These are phyloP conservation scores for Alloscopus bannaensis DNA, from an alignment of 2,888 invertebrate genomes.

Conservation along the genomic window DNA sequence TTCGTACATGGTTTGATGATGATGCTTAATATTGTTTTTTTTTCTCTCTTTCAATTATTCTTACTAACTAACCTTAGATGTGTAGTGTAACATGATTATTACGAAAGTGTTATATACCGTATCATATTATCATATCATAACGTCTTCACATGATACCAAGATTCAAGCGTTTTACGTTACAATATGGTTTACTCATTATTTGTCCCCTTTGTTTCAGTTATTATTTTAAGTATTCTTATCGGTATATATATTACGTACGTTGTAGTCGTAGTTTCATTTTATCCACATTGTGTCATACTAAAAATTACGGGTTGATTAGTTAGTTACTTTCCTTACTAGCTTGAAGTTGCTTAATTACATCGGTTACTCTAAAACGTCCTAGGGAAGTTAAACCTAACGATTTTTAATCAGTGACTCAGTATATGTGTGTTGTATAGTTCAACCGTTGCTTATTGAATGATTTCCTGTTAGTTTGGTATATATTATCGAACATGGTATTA, in stretches of 20 bases:
- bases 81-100: conserved; percentile 34
- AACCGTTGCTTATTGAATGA: conserved; percentile 34
- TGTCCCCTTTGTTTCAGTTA: conserved; percentile 66
- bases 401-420: conserved; percentile 41
- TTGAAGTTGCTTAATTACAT: conserved; percentile 50
- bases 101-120: conserved; percentile 28
- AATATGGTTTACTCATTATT: conserved; percentile 66
- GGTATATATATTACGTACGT: too few relatives aligned
- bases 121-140: conserved; percentile 49
- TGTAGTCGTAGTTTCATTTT: background rate
- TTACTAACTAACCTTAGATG: too few relatives aligned
- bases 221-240: conserved; percentile 44
- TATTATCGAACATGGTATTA: conserved; percentile 6
- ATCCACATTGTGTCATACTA: background rate
- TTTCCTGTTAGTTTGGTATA: conserved; percentile 16
- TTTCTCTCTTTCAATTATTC: too few relatives aligned
- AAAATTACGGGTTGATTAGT: conserved; percentile 54
- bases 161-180: conserved; percentile 66
- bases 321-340: conserved; percentile 61
- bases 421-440: too few relatives aligned
- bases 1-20: conserved; percentile 43
- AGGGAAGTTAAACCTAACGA: background rate
- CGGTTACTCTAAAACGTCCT: background rate
- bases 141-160: conserved; percentile 66
- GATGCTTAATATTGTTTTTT: conserved; percentile 39